Evolutionary conservation across 2,888 invertebrate genomes (phyloP).

Genomic region (Periphyllus acericola): DNA sequence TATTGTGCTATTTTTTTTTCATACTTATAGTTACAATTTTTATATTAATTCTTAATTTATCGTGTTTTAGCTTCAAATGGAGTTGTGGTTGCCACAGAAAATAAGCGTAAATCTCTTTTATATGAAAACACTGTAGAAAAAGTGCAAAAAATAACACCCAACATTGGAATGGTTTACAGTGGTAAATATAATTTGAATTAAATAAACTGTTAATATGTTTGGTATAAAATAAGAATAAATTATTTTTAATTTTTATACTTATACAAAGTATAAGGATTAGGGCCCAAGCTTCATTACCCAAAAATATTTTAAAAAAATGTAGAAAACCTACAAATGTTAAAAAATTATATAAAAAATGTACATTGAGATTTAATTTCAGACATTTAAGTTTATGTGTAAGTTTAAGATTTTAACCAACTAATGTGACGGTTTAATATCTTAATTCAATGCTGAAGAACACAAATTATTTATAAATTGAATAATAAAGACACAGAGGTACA

Average conservation of each 20-base stretch:
- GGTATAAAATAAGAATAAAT: background rate
- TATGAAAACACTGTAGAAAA: conserved; percentile 97
- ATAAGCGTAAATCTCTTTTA: conserved; percentile 95
- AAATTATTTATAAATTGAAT: no score
- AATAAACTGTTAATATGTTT: background rate
- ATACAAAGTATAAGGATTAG: no score
- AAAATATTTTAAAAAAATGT: no score
- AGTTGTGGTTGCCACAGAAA: conserved; percentile 97
- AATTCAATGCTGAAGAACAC: no score
- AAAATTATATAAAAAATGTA: no score
- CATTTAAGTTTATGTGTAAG: no score
- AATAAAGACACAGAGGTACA: no score
- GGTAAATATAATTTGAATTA: conserved; percentile 67
- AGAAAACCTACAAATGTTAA: no score
- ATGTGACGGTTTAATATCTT: no score
- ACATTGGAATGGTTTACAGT: conserved; percentile 98
- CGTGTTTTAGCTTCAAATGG: conserved; percentile 88
- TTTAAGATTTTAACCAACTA: no score
- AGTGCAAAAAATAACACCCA: conserved; percentile 94
- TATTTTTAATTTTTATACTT: background rate
- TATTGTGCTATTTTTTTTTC: background rate
- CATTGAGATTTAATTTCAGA: no score
- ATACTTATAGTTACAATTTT: background rate
- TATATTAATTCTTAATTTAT: background rate
- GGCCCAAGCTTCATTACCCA: no score